These are phyloP conservation scores for Argopecten irradians DNA, from an alignment of 1,140 invertebrate genomes.

Conservation along the genomic window DNA sequence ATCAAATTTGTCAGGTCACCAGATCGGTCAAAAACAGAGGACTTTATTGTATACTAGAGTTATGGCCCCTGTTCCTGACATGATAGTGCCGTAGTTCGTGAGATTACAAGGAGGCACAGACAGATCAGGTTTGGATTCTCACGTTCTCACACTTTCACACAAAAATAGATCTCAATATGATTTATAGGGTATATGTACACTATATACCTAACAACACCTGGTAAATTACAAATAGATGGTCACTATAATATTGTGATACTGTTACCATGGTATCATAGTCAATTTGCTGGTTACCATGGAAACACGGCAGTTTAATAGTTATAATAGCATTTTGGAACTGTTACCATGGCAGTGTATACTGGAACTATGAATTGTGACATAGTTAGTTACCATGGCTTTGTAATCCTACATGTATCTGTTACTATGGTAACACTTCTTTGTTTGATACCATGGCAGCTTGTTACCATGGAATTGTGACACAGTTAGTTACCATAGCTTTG, in stretches of 20 bases:
- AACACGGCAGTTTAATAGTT: neutral
- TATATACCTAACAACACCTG: neutral
- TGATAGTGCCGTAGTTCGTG: neutral
- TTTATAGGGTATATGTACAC: neutral
- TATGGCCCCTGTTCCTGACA: too few relatives aligned
- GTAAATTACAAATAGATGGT: neutral
- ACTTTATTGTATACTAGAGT: too few relatives aligned
- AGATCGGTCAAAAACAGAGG: neutral
- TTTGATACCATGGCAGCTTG: too few relatives aligned
- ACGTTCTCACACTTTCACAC: neutral
- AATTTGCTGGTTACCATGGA: neutral
- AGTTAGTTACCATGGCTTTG: too few relatives aligned
- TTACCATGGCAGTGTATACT: neutral
- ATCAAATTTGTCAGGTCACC: neutral
- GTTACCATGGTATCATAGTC: neutral
- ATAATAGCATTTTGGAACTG: too few relatives aligned
- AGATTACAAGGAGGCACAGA: neutral
- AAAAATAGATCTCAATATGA: neutral
- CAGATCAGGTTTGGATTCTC: neutral
- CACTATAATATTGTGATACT: neutral
- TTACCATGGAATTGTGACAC: too few relatives aligned
- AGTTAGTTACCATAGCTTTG: too few relatives aligned
- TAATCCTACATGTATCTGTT: too few relatives aligned
- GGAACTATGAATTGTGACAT: too few relatives aligned
- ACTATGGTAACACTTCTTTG: neutral